Evolutionary conservation across 1,140 invertebrate species (phyloP).

Genomic region (Drosophila arawakana): DNA sequence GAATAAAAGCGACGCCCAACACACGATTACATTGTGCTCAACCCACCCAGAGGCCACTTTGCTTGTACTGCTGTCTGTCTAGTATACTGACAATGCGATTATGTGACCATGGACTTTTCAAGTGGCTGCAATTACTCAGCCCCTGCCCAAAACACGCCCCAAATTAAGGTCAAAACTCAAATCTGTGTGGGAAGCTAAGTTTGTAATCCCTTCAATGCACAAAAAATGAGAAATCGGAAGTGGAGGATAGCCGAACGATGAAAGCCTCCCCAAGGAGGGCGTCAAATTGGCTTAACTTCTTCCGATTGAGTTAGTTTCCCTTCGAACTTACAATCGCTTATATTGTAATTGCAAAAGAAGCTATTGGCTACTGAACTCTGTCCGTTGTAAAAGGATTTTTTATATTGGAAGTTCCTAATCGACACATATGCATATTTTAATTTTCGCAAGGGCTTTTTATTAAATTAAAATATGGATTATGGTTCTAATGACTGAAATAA

Average conservation of each 20-base stretch:
- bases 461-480: no score
- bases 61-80: constrained; percentile 56
- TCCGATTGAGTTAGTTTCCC: constrained; percentile 63
- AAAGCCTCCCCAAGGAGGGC: constrained; percentile 40
- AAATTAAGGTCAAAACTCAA: constrained; percentile 70
- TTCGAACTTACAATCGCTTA: constrained; percentile 64
- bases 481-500: no score
- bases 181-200: constrained; percentile 80
- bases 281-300: constrained; percentile 75
- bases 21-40: constrained; percentile 13
- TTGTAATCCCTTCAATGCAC: constrained; percentile 40
- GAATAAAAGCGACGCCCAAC: constrained; percentile 66
- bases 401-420: no score
- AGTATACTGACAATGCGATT: constrained; percentile 62
- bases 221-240: constrained; percentile 60
- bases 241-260: constrained; percentile 20
- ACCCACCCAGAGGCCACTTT: constrained; percentile 35
- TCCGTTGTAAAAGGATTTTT: background rate
- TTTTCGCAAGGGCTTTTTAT: no score
- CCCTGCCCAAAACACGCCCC: constrained; percentile 64
- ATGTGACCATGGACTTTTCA: constrained; percentile 66
- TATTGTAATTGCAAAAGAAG: constrained; percentile 67
- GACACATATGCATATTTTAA: no score
- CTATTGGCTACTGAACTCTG: background rate
- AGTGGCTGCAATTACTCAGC: constrained; percentile 77